Conservation (phyloP, 2,888 invertebrate species). For the Aethes cnicana region DNA sequence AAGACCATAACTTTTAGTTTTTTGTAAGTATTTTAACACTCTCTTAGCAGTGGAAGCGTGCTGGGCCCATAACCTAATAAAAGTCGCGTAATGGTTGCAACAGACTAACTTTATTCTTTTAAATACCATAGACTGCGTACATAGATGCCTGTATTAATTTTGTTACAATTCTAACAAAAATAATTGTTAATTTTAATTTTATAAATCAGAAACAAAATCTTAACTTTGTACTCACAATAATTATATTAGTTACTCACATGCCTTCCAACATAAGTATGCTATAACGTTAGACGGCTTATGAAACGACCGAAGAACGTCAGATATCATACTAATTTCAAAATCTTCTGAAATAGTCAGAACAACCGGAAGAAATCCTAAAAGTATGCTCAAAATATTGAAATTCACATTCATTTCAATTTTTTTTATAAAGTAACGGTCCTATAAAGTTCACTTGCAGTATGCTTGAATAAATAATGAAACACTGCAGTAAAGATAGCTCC, state of each 20-base stretch:
- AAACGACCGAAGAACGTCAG: slow-evolving; percentile 50
- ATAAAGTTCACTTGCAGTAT: too few species aligned
- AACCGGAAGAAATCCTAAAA: not conserved
- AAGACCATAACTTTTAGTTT: not conserved
- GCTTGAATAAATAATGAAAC: too few species aligned
- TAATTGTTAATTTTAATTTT: too few species aligned
- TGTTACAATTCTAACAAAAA: too few species aligned
- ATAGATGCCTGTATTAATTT: too few species aligned
- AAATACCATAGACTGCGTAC: too few species aligned
- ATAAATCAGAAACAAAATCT: too few species aligned
- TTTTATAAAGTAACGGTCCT: too few species aligned
- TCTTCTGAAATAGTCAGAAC: not conserved
- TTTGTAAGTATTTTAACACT: slow-evolving; percentile 11
- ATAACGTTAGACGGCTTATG: slow-evolving; percentile 50
- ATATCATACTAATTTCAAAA: slow-evolving; percentile 47
- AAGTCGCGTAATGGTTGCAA: not conserved
- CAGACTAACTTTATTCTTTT: too few species aligned
- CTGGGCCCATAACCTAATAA: slow-evolving; percentile 28
- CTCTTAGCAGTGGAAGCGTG: too few species aligned
- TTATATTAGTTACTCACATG: slow-evolving; percentile 52
- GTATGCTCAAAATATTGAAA: not conserved
- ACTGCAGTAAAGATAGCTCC: too few species aligned
- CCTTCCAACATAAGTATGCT: slow-evolving; percentile 52
- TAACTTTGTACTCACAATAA: too few species aligned
- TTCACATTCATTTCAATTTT: not conserved